phyloP scores from a whole-genome alignment of 1,140 invertebrate species.

The Saccostrea cuccullata region DNA sequence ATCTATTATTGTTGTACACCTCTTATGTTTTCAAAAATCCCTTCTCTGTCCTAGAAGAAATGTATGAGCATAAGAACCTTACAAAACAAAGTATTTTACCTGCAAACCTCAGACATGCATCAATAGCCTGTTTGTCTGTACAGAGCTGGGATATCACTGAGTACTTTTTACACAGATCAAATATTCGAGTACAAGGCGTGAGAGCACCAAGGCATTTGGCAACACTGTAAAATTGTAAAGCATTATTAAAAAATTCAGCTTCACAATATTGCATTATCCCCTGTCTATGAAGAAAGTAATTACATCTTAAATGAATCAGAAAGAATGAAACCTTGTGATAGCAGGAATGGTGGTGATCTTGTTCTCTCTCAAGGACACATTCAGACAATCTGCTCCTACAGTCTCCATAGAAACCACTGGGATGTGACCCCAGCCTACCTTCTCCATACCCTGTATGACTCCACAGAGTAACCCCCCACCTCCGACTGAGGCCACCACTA shows the following conservation, averaged over 20 bases:
- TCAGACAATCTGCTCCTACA: conserved; percentile 79
- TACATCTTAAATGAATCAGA: neutral
- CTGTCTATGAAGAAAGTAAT: neutral
- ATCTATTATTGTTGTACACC: no score
- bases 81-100: conserved; percentile 55
- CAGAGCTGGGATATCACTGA: conserved; percentile 78
- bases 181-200: conserved; percentile 73
- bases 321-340: conserved; percentile 78
- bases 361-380: conserved; percentile 77
- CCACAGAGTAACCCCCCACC: conserved; percentile 80
- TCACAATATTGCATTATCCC: neutral
- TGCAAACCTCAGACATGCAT: conserved; percentile 79
- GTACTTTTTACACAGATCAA: conserved; percentile 71
- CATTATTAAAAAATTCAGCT: neutral
- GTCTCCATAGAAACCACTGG: conserved; percentile 82
- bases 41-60: no score
- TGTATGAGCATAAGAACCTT: no score
- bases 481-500: conserved; percentile 79
- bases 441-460: conserved; percentile 71
- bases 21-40: no score
- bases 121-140: conserved; percentile 79
- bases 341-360: conserved; percentile 76
- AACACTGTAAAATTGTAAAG: conserved; percentile 73
- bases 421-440: conserved; percentile 77
- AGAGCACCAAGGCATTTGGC: conserved; percentile 79